Evolutionary conservation across 2,888 invertebrate species (phyloP).

Genomic region (Acronicta alni): DNA sequence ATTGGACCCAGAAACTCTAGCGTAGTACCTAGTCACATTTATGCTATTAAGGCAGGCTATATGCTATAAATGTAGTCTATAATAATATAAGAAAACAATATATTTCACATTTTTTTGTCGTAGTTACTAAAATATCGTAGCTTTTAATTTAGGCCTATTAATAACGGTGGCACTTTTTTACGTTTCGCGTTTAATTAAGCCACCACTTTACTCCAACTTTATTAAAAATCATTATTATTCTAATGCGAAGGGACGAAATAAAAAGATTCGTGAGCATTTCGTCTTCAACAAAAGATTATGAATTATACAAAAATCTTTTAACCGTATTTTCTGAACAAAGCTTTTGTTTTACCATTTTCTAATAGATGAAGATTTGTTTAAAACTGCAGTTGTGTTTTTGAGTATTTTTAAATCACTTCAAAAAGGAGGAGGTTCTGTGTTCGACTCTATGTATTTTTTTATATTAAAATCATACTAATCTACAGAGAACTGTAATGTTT

Average conservation of each 20-base stretch:
- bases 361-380: slow-evolving; percentile 38
- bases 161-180: slow-evolving; percentile 9
- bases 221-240: slow-evolving; percentile 60
- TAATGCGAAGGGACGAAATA: slow-evolving; percentile 46
- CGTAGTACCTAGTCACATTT: no score
- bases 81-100: neutral
- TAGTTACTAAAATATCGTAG: slow-evolving; percentile 11
- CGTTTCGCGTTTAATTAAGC: slow-evolving; percentile 48
- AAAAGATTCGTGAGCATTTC: slow-evolving; percentile 49
- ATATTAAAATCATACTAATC: slow-evolving; percentile 15
- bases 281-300: slow-evolving; percentile 50
- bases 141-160: slow-evolving; percentile 29
- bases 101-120: neutral
- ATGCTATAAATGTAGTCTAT: no score
- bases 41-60: no score
- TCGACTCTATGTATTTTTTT: no score
- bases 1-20: no score
- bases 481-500: neutral
- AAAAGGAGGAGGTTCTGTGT: no score
- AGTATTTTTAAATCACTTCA: slow-evolving; percentile 12
- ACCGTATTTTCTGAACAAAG: slow-evolving; percentile 43
- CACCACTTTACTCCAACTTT: slow-evolving; percentile 47
- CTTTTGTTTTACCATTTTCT: slow-evolving; percentile 43
- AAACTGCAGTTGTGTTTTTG: slow-evolving; percentile 25
- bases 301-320: slow-evolving; percentile 46